These are phyloP conservation scores for Cercopithecus mona DNA, from an alignment of 2,113 vertebrate genomes.

Conservation along the genomic window DNA sequence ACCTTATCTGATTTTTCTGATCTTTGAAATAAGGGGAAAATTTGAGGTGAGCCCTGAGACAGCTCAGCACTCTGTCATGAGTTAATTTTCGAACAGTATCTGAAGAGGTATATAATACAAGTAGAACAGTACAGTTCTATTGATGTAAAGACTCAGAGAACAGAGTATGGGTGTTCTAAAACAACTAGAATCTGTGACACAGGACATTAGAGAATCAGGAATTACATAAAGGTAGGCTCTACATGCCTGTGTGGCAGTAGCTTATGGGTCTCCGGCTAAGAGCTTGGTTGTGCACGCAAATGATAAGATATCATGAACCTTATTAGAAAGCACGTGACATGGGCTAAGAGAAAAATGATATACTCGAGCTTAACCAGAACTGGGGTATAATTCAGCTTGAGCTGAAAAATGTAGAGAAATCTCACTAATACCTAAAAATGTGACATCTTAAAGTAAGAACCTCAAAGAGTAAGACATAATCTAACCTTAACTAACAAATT, in stretches of 20 bases:
- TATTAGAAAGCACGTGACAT: neutral
- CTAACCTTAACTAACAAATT: neutral
- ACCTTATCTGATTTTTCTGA: neutral
- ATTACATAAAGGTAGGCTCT: neutral
- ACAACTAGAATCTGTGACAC: neutral
- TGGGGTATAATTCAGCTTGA: neutral
- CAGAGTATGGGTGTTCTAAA: neutral
- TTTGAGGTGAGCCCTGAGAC: neutral
- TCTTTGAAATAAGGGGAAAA: neutral
- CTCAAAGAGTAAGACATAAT: neutral
- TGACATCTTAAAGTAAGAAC: neutral
- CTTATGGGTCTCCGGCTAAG: neutral
- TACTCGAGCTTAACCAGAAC: neutral
- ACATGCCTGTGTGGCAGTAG: neutral
- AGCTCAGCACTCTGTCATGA: neutral
- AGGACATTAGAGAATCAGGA: neutral
- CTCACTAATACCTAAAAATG: neutral
- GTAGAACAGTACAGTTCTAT: too few species aligned
- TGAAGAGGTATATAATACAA: neutral
- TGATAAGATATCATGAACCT: neutral
- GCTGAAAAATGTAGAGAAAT: neutral
- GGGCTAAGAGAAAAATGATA: neutral
- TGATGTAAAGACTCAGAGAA: neutral
- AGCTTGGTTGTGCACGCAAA: neutral
- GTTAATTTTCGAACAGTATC: neutral